These are phyloP conservation scores for Otolemur crassicaudatus DNA, from an alignment of 2,797 vertebrate species.

Conservation along the genomic window DNA sequence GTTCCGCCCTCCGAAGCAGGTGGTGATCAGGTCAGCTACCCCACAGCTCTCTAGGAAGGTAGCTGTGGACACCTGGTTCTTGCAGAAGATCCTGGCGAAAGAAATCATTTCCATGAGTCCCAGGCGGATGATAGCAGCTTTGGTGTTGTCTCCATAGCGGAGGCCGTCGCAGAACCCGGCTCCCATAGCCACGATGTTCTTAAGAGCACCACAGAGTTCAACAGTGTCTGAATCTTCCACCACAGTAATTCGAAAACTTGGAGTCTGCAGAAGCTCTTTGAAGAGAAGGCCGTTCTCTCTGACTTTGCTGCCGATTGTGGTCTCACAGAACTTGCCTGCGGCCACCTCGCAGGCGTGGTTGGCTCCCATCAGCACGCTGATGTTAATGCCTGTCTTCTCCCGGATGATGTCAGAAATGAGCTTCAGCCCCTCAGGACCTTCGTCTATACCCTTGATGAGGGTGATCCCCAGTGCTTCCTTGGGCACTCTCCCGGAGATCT, in stretches of 20 bases:
- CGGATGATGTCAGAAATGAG: conserved; percentile 96
- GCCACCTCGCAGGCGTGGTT: conserved; percentile 96
- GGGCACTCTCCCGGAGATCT: no score
- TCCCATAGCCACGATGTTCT: conserved; percentile 95
- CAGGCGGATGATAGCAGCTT: conserved; percentile 94
- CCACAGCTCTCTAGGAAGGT: conserved; percentile 96
- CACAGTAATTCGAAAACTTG: conserved; percentile 95
- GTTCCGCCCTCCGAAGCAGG: conserved; percentile 94
- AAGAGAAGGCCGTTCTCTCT: conserved; percentile 94
- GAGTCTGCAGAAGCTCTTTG: conserved; percentile 95
- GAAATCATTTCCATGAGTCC: conserved; percentile 97
- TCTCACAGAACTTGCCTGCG: conserved; percentile 96
- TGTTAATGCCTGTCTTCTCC: conserved; percentile 95
- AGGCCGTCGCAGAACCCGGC: conserved; percentile 96
- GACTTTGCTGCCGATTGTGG: conserved; percentile 94
- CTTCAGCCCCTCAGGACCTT: conserved; percentile 93
- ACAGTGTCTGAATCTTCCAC: conserved; percentile 95
- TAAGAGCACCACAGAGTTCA: conserved; percentile 95
- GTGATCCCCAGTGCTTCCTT: no score
- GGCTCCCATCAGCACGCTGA: conserved; percentile 96
- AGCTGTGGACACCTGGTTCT: conserved; percentile 90
- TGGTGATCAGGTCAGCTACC: conserved; percentile 95
- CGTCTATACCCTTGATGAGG: conserved; percentile 92
- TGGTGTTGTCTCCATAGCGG: conserved; percentile 94
- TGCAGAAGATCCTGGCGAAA: conserved; percentile 93